phyloP scores from a whole-genome alignment of 2,888 invertebrate genomes.

The Sinhomidia bicolor region DNA sequence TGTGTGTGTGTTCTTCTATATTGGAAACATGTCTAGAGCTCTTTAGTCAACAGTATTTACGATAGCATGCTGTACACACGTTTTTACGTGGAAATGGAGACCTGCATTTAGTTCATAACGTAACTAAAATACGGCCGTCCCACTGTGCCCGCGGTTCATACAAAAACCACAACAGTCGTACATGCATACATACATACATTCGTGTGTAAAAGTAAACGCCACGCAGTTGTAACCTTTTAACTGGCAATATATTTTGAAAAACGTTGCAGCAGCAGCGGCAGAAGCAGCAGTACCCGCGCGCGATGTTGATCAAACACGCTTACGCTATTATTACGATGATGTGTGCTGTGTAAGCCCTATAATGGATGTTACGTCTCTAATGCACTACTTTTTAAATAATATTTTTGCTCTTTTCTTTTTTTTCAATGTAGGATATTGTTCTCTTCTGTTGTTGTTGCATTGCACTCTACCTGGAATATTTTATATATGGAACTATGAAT shows the following conservation, averaged over 20 bases:
- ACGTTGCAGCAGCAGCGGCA: slow-evolving; percentile 8
- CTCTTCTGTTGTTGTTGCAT: neutral
- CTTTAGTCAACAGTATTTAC: neutral
- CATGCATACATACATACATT: neutral
- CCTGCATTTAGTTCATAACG: slow-evolving; percentile 40
- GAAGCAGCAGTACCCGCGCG: slow-evolving; percentile 10
- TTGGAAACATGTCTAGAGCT: neutral
- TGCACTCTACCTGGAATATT: slow-evolving; percentile 46
- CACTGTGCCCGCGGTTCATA: neutral
- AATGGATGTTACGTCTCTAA: slow-evolving; percentile 61
- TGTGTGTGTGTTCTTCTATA: slow-evolving; percentile 15
- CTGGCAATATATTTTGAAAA: neutral
- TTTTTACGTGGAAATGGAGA: slow-evolving; percentile 58
- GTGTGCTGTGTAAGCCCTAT: slow-evolving; percentile 23
- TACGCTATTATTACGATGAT: slow-evolving; percentile 19
- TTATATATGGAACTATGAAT: slow-evolving; percentile 55
- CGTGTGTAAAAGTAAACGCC: neutral
- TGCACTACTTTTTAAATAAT: slow-evolving; percentile 53
- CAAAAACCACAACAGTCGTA: neutral
- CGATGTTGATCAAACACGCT: slow-evolving; percentile 48
- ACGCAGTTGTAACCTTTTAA: neutral
- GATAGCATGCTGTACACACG: neutral
- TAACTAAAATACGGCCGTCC: slow-evolving; percentile 32
- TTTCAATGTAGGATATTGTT: neutral
- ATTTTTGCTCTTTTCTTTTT: neutral